Evolutionary conservation across 2,113 vertebrate genomes (phyloP).

Genomic region (Corythaixoides concolor): DNA sequence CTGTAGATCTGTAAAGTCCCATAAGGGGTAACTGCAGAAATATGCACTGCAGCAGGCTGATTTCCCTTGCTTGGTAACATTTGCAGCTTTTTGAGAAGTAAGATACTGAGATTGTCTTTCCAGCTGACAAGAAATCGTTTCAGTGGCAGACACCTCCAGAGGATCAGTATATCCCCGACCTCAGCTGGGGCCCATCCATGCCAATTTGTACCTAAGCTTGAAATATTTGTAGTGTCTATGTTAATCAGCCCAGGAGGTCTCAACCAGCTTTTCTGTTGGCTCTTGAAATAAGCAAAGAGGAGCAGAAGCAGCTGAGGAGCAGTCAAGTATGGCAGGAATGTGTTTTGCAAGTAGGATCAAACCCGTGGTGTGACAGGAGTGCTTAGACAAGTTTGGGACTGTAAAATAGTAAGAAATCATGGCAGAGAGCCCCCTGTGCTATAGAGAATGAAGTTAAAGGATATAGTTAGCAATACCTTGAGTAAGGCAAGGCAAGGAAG

Average conservation of each 20-base stretch:
- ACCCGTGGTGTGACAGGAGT: neutral
- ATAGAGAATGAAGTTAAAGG: neutral
- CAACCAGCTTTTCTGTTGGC: neutral
- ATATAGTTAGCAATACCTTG: neutral
- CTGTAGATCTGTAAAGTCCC: neutral
- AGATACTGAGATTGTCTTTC: neutral
- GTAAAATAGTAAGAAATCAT: neutral
- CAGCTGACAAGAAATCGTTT: neutral
- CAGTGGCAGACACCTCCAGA: neutral
- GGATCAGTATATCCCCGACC: neutral
- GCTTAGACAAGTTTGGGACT: neutral
- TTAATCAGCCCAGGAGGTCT: slow-evolving; percentile 10
- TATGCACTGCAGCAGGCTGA: neutral
- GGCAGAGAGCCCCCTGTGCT: neutral
- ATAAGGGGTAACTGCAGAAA: neutral
- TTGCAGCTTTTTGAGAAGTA: neutral
- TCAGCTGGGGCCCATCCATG: neutral
- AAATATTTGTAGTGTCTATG: neutral
- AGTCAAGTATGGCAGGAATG: neutral
- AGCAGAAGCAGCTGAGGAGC: slow-evolving; percentile 1
- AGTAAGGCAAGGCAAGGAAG: neutral
- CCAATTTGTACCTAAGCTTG: neutral
- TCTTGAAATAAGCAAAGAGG: neutral
- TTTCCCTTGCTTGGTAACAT: neutral
- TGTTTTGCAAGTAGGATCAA: neutral